A percentile compares a stretch with the other conserved stretches of the same genome.
phyloP scores from a whole-genome alignment of 53 echinoderm and acorn worm genomes.

The Astropecten irregularis region DNA sequence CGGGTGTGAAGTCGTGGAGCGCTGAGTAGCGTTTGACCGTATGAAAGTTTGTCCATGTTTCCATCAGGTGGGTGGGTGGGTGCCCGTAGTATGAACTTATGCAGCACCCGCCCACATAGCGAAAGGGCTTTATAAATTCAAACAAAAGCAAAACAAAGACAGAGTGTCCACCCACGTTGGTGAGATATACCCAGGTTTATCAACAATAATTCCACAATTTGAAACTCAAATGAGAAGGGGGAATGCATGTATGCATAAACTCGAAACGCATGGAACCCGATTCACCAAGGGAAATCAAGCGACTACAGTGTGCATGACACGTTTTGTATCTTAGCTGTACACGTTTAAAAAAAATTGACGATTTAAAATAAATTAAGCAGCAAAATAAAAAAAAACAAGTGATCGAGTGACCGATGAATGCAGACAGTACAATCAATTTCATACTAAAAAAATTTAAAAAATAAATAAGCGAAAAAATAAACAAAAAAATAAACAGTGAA shows the following conservation, averaged over 20 bases:
- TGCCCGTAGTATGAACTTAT: conserved; percentile 36
- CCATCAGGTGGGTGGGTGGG: conserved; percentile 74
- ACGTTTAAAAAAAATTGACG: too few relatives aligned
- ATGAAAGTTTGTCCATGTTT: conserved; percentile 28
- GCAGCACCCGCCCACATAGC: conserved; percentile 43
- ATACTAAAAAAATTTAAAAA: too few relatives aligned
- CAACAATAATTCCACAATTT: neutral
- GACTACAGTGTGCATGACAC: too few relatives aligned
- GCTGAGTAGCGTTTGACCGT: conserved; percentile 28
- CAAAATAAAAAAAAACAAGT: too few relatives aligned
- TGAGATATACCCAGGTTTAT: conserved; percentile 7
- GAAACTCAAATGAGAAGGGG: neutral
- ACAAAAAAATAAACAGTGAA: too few relatives aligned
- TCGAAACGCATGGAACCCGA: too few relatives aligned
- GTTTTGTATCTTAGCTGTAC: too few relatives aligned
- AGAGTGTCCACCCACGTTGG: conserved; percentile 47
- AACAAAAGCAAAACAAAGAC: conserved; percentile 8
- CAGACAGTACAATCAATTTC: too few relatives aligned
- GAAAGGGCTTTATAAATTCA: conserved; percentile 38
- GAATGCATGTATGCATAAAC: neutral
- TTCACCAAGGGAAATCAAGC: too few relatives aligned
- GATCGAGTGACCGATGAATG: too few relatives aligned
- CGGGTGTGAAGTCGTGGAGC: conserved; percentile 41
- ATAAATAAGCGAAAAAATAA: too few relatives aligned
- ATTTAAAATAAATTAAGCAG: too few relatives aligned